phyloP scores from a whole-genome alignment of 2,888 invertebrate species.

The Ochropleura plecta region DNA sequence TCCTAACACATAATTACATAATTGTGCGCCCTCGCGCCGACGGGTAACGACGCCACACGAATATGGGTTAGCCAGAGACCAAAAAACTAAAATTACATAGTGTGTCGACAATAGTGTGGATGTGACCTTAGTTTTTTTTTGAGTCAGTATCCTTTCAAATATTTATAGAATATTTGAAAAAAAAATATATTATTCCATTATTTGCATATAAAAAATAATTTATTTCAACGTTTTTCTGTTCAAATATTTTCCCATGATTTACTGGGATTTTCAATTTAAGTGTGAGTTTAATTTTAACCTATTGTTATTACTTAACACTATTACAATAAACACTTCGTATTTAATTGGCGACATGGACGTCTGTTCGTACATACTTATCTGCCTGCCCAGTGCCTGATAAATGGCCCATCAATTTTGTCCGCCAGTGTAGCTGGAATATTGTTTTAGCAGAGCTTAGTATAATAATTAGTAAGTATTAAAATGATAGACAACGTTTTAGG shows the following conservation, averaged over 20 bases:
- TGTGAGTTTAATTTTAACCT: too few relatives aligned
- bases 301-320: too few relatives aligned
- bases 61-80: slow-evolving; percentile 84
- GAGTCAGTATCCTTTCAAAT: background rate
- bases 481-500: background rate
- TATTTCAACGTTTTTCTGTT: background rate
- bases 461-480: background rate
- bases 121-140: slow-evolving; percentile 33
- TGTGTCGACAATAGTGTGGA: slow-evolving; percentile 67
- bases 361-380: too few relatives aligned
- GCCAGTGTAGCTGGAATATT: too few relatives aligned
- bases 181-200: background rate
- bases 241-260: background rate
- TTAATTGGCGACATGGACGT: too few relatives aligned
- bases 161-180: too few relatives aligned
- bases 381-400: too few relatives aligned
- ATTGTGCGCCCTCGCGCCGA: slow-evolving; percentile 86
- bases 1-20: slow-evolving; percentile 90
- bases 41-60: slow-evolving; percentile 86
- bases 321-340: too few relatives aligned
- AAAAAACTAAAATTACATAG: slow-evolving; percentile 81
- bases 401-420: too few relatives aligned
- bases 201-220: background rate
- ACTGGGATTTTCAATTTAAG: too few relatives aligned
- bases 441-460: background rate